Base-by-base conservation (phyloP, 2,113 vertebrate genomes). In the Zosterops lateralis region DNA sequence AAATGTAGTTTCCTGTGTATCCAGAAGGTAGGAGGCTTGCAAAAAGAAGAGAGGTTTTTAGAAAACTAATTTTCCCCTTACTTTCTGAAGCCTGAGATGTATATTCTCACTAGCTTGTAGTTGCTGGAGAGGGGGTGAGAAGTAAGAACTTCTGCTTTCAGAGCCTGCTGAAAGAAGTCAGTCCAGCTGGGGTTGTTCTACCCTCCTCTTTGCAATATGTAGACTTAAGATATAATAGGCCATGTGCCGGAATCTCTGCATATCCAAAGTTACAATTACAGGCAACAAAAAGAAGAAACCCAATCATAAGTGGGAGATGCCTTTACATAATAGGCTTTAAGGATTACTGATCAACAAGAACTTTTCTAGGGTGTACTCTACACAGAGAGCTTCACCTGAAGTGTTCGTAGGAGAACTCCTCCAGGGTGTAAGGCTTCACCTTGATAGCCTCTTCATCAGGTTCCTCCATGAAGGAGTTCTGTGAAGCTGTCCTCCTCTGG, bases 371-470 rank as follows among this genome's bases (percentile, higher is more conserved):
- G 44, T 0, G 0, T 50, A 29, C 12, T 15, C 40, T 86, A 42
- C 34, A 71, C 51, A 56, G 51, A 71, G 53, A 90, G 18, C 48
- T 93, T 88, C 87, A 99, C 99, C 99, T 99, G 97, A 99, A 99
- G 84, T 98, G 98, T 82, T 99, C 96, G 0, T 98, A 93, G 84
- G 99, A 98, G 94, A 98, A 99, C 65, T 99, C 99, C 86, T 99
- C 99, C 60, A 99, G 97, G 3, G 99, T 98, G 54, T 98, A 97
- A 4, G 91, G 98, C 80, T 98, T 97, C 78, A 98, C 65, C 89
- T 97, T 95, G 26, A 86, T 92, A 64, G 97, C 82, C 7, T 97
- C 97, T 13, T 92, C 89, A 4, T 66, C 82, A 8, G 66, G 61
- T 47, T 97, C 93, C 4, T 97, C 50, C 8, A 67, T 22, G 25